Evolutionary conservation across 2,113 vertebrate species (phyloP), one percentile per base, ranked within the genome.

Genomic region (Trematomus loennbergii): DNA sequence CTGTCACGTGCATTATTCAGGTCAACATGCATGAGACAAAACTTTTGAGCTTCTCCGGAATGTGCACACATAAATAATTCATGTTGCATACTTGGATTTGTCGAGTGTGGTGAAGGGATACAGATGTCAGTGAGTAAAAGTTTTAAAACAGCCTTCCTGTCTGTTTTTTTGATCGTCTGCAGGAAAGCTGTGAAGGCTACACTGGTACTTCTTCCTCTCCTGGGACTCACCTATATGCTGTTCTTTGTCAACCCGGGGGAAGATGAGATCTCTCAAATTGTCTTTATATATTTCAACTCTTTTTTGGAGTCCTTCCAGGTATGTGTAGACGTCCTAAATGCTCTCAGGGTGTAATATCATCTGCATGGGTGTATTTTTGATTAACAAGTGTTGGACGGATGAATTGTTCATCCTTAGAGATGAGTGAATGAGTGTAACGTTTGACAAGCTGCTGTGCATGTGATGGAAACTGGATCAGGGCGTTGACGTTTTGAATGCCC

Each of bases 171-270:
- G 36, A 49, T 55, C 58, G 0, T 55, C 57, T 69, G 58, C 84
- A 99, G 98, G 91, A 99, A 99, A 95, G 98, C 98, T 2, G 98
- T 99, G 90, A 99, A 99, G 87, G 98, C 98, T 29, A 99, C 98
- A 0, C 95, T 99, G 88, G 98, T 99, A 6, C 95, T 99, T 22
- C 95, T 99, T 48, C 98, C 98, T 8, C 95, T 99, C n/a, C 94
- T 99, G 86, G 98, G 98, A 40, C 99, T 99, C 94, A 99, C 98
- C 50, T 99, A 99, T 85, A 99, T 99, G 97, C 92, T 99, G 75
- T 99, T 99, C 92, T 99, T 99, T 3, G 97, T 99, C 83, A 98
- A 98, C 86, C 98, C 98, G 0, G 97, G 98, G 1, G 98, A 99
- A 60, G 98, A 99, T 10, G 97, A 99, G 87, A 95, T 97, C 90